phyloP scores from a whole-genome alignment of 2,113 vertebrate species.

The Camarhynchus parvulus region DNA sequence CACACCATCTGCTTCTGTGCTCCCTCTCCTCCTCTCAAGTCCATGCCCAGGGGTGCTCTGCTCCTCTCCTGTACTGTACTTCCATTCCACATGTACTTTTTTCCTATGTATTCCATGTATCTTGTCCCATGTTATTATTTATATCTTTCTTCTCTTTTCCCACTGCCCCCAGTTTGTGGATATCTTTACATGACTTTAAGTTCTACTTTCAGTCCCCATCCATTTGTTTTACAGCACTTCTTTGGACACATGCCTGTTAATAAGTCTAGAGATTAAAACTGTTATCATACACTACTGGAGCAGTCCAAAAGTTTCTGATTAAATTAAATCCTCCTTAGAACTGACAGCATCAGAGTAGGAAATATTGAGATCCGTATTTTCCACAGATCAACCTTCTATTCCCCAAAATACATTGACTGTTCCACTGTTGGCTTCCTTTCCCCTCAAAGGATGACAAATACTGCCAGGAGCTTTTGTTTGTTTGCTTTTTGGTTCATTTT shows the following conservation, averaged over 20 bases:
- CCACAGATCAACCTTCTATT: neutral
- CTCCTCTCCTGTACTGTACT: neutral
- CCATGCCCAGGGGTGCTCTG: neutral
- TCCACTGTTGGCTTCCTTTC: neutral
- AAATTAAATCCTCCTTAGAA: neutral
- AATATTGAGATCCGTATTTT: neutral
- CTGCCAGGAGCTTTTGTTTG: neutral
- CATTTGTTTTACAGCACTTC: neutral
- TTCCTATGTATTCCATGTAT: accelerated
- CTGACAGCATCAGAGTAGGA: neutral
- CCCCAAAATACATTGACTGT: neutral
- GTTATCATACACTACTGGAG: neutral
- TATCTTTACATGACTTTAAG: neutral
- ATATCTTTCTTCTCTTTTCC: neutral
- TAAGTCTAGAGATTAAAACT: neutral
- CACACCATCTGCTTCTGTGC: neutral
- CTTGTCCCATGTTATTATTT: neutral
- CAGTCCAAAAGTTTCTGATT: neutral
- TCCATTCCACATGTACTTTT: neutral
- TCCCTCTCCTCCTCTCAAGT: neutral
- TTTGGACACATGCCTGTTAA: neutral
- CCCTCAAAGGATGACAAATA: neutral
- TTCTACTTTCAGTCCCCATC: neutral
- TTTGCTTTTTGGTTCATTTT: neutral
- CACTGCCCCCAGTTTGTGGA: neutral